Evolutionary conservation across 1,140 invertebrate genomes (phyloP).

Genomic region (Melitaea cinxia): DNA sequence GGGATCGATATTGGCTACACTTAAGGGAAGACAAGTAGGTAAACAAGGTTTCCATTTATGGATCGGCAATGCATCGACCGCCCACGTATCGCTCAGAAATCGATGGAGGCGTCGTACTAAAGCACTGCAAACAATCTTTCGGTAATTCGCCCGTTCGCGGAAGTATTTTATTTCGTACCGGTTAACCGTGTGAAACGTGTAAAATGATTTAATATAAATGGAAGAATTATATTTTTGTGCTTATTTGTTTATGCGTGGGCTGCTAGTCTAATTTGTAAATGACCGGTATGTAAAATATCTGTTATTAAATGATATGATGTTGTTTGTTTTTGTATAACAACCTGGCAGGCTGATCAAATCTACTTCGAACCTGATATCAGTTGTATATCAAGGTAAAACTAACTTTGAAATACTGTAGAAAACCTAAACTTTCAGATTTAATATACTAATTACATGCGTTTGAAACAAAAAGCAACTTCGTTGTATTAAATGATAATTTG

Average conservation of each 20-base stretch:
- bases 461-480: not conserved
- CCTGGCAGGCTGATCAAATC: too few relatives aligned
- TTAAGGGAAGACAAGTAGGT: conserved; percentile 70
- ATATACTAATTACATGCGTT: not conserved
- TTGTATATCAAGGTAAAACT: too few relatives aligned
- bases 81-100: conserved; percentile 65
- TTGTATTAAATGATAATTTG: not conserved
- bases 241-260: not conserved
- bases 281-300: not conserved
- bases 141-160: conserved; percentile 66
- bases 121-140: conserved; percentile 67
- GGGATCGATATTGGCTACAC: conserved; percentile 57
- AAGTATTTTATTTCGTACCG: conserved; percentile 65
- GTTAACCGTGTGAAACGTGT: conserved; percentile 43
- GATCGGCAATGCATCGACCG: conserved; percentile 70
- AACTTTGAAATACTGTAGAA: too few relatives aligned
- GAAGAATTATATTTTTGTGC: conserved; percentile 30
- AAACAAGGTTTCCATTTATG: conserved; percentile 70
- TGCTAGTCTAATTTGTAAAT: not conserved
- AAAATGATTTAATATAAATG: conserved; percentile 58
- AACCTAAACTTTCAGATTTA: too few relatives aligned
- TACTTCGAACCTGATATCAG: too few relatives aligned
- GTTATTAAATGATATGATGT: not conserved
- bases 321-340: too few relatives aligned
- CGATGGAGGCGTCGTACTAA: conserved; percentile 61